A percentile compares a stretch with the other conserved stretches of the same genome.
Evolutionary conservation across 2,888 invertebrate genomes (phyloP).

Genomic region (Oxycera nigricornis): DNA sequence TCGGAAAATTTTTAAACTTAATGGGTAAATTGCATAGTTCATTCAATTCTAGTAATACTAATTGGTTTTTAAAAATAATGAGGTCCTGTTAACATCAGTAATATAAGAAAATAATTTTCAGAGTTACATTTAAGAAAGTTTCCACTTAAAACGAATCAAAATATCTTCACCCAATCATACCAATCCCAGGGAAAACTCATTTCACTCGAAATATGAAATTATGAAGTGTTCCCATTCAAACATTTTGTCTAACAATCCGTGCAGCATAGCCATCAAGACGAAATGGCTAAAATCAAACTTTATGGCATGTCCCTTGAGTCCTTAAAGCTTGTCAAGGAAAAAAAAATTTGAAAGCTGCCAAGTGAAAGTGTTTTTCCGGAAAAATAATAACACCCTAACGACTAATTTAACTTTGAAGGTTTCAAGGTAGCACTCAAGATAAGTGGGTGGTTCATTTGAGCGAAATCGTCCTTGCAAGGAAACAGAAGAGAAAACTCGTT

Average conservation of each 20-base stretch:
- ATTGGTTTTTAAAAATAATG: too few relatives aligned
- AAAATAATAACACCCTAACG: constrained; percentile 15
- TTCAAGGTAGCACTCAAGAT: constrained; percentile 35
- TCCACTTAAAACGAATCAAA: too few relatives aligned
- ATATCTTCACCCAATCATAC: not conserved
- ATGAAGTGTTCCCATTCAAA: constrained; percentile 29
- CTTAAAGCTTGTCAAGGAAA: not conserved
- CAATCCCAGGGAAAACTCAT: constrained; percentile 19
- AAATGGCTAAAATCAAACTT: constrained; percentile 36
- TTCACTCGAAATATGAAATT: constrained; percentile 23
- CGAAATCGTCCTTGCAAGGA: constrained; percentile 16
- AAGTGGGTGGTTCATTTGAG: constrained; percentile 33
- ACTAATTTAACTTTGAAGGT: constrained; percentile 32
- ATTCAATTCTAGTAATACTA: too few relatives aligned
- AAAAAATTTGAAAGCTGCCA: not conserved
- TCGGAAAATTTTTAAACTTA: too few relatives aligned
- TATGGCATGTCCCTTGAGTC: constrained; percentile 33
- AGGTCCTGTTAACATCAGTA: too few relatives aligned
- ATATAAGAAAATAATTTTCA: too few relatives aligned
- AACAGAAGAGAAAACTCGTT: not conserved
- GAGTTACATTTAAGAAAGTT: too few relatives aligned
- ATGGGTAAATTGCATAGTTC: too few relatives aligned
- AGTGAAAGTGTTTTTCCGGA: not conserved
- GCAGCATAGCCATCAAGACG: constrained; percentile 2
- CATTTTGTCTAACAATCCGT: constrained; percentile 23